Evolutionary conservation across 2,797 vertebrate species (phyloP).

Genomic region (Coreius guichenoti): DNA sequence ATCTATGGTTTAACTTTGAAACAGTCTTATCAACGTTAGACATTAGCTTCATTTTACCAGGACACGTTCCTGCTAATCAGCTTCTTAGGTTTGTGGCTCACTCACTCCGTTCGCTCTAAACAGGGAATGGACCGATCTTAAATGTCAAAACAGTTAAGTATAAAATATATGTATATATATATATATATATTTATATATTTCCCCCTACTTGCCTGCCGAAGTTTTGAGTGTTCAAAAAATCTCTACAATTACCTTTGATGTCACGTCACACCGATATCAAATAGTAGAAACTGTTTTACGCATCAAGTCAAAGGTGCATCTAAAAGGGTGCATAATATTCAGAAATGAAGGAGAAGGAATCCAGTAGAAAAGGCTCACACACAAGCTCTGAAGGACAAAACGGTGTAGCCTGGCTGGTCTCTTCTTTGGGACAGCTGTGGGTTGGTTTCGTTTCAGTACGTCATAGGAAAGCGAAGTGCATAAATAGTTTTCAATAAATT

Average conservation of each 20-base stretch:
- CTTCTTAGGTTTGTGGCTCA: conserved; percentile 48
- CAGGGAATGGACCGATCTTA: conserved; percentile 18
- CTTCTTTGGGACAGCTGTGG: conserved; percentile 64
- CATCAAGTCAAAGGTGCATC: conserved; percentile 41
- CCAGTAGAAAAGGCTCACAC: conserved; percentile 43
- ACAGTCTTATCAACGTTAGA: conserved; percentile 25
- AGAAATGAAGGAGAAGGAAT: conserved; percentile 29
- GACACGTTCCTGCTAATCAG: conserved; percentile 74
- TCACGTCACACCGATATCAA: conserved; percentile 47
- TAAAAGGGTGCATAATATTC: conserved; percentile 42
- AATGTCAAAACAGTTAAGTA: conserved; percentile 49
- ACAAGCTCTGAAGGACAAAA: conserved; percentile 55
- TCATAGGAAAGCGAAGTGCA: conserved; percentile 68
- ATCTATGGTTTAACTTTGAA: neutral
- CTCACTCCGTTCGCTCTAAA: conserved; percentile 33
- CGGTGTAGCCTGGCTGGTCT: conserved; percentile 52
- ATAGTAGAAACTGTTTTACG: conserved; percentile 43
- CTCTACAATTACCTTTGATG: conserved; percentile 4
- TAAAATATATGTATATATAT: conserved; percentile 21
- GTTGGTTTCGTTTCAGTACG: conserved; percentile 55
- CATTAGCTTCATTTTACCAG: conserved; percentile 77
- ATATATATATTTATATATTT: conserved; percentile 5
- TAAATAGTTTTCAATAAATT: conserved; percentile 77
- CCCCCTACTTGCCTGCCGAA: conserved; percentile 22
- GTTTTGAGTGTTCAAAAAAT: conserved; percentile 27